Conservation (phyloP, 2,113 vertebrate species). For the Athene cunicularia region DNA sequence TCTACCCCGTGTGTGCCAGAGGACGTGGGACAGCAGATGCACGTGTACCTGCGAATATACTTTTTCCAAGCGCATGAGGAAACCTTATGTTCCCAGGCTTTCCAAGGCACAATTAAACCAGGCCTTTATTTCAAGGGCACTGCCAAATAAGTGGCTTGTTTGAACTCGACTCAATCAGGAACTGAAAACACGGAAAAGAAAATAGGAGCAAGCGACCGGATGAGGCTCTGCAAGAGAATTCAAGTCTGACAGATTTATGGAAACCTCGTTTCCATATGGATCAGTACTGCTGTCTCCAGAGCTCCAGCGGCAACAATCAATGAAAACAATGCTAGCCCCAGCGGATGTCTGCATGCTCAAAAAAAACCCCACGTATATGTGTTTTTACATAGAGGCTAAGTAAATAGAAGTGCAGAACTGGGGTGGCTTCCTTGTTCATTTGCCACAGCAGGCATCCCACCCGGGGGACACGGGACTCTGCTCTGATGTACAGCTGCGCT, state of each 20-base stretch:
- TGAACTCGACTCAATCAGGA: constrained; percentile 36
- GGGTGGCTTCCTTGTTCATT: neutral
- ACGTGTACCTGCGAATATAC: neutral
- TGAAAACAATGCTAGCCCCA: constrained; percentile 21
- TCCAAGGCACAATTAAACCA: neutral
- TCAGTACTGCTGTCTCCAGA: constrained; percentile 20
- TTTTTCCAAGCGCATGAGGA: constrained; percentile 2
- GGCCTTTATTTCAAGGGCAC: constrained; percentile 21
- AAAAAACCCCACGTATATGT: neutral
- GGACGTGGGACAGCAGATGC: constrained; percentile 19
- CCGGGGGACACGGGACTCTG: neutral
- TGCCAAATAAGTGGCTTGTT: constrained; percentile 50
- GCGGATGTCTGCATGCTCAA: constrained; percentile 9
- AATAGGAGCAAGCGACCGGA: constrained; percentile 19
- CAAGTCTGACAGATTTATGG: constrained; percentile 65
- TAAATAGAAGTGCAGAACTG: constrained; percentile 13
- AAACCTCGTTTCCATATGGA: constrained; percentile 59
- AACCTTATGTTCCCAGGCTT: constrained; percentile 23
- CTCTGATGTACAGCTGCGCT: constrained; percentile 16
- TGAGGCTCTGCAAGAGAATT: constrained; percentile 52
- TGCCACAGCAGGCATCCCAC: constrained; percentile 3
- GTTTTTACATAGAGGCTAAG: neutral
- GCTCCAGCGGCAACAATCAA: neutral
- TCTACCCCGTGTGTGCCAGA: neutral
- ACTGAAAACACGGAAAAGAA: constrained; percentile 44